These are phyloP conservation scores for Mizuhopecten yessoensis DNA, from an alignment of 1,140 invertebrate genomes.

Conservation along the genomic window DNA sequence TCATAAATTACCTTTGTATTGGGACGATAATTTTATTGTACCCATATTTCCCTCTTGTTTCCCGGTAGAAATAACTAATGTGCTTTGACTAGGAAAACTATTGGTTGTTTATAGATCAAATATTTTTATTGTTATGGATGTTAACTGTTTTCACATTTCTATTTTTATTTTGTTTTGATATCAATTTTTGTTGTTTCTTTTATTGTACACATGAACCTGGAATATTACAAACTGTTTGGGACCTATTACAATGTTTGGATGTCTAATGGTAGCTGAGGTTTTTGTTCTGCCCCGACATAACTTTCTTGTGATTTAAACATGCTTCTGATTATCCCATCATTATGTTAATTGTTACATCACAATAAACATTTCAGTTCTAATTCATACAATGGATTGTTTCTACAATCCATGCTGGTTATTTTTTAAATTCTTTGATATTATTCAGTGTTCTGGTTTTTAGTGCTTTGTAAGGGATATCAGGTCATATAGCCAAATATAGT, in stretches of 20 bases:
- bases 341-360: not conserved
- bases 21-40: no score
- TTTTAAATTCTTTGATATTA: not conserved
- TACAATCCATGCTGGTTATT: not conserved
- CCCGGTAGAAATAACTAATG: no score
- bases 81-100: no score
- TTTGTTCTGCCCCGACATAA: not conserved
- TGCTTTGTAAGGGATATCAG: not conserved
- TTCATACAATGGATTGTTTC: not conserved
- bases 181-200: not conserved
- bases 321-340: not conserved
- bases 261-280: not conserved
- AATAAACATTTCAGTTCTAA: not conserved
- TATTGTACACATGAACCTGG: not conserved
- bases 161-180: not conserved
- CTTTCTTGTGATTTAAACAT: not conserved
- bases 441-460: not conserved
- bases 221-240: not conserved
- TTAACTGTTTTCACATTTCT: conserved; percentile 18
- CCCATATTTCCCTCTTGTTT: no score
- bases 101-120: no score
- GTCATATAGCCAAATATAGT: not conserved
- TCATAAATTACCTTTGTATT: not conserved
- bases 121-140: no score
- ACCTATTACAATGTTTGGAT: not conserved